phyloP scores from a whole-genome alignment of 1,140 invertebrate species.

The Triops cancriformis region DNA sequence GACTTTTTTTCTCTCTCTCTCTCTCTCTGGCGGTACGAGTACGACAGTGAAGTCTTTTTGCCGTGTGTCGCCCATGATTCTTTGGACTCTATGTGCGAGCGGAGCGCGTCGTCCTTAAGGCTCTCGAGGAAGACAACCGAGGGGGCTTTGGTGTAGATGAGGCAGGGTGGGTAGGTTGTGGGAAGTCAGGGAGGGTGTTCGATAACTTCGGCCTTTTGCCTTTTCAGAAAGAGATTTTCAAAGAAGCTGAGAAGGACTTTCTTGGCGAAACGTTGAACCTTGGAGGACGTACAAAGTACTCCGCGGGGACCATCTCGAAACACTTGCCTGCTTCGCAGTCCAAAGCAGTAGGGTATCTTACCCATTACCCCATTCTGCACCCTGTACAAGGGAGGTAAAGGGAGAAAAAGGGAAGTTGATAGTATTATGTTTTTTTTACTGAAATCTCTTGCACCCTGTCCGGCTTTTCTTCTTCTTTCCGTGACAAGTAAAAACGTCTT shows the following conservation, averaged over 20 bases:
- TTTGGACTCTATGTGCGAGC: not conserved
- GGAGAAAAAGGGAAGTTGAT: not conserved
- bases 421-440: not conserved
- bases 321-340: slow-evolving; percentile 8
- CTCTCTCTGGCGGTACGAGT: not conserved
- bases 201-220: not conserved
- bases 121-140: not conserved
- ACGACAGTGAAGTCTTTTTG: not conserved
- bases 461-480: not conserved
- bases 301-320: not conserved
- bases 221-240: slow-evolving; percentile 11
- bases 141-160: not conserved
- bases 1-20: not conserved
- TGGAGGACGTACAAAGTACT: slow-evolving; percentile 5
- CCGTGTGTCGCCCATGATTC: not conserved
- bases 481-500: not conserved
- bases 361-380: not conserved
- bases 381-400: too few species aligned
- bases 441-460: not conserved
- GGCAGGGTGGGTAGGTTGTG: too few species aligned
- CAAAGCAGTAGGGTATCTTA: not conserved
- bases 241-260: slow-evolving; percentile 10
- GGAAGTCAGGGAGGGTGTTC: not conserved
- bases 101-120: not conserved
- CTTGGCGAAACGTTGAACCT: slow-evolving; percentile 9